Evolutionary conservation across 2,888 invertebrate species (phyloP), one percentile per base, ranked within the genome.

Genomic region (Drosophila ezoana): DNA sequence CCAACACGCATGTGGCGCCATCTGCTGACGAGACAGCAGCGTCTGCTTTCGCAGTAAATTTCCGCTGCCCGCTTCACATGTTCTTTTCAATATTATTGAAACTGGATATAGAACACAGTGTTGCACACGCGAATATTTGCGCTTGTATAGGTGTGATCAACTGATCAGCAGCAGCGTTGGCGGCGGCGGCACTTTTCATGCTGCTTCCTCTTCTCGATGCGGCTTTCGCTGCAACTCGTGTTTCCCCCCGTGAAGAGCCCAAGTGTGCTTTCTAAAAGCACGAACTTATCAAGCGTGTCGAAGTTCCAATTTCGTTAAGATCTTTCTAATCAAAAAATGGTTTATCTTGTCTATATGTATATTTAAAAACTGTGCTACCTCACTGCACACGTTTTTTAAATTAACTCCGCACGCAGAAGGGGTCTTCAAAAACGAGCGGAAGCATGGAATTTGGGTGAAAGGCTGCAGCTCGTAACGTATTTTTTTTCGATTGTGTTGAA

Each of bases 11-110:
- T 54, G 43, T 69, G 45, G 44, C 33, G 69, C 38, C 72, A 71
- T 52, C 63, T 47, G 58, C 43, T 37, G 38, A 11, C 38, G 38
- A 37, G 33, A 64, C 53, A 48, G 23, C 41, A 38, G 43, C 4
- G 23, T 18, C 41, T 13, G 38, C 51, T 49, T 49, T 61, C 40
- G 14, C 51, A 44, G 32, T 48, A 54, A 53, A 40, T 66, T 73
- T 66, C 47, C 49, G 41, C 49, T 52, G 16, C n/a, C 6, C 10
- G 18, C 11, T 44, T 49, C 43, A 59, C 43, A 59, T 62, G 52
- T 58, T 47, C 23, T 57, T 54, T 40, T 58, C n/a, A 60, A 52
- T 54, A 48, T 47, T 44, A 47, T 70, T 70, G 47, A 51, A 52
- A 76, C 41, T 70, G 43, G 43, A 52, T 43, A 52, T 41, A 35